Conservation (phyloP, 1,140 invertebrate species). For the Anthonomus grandis region DNA sequence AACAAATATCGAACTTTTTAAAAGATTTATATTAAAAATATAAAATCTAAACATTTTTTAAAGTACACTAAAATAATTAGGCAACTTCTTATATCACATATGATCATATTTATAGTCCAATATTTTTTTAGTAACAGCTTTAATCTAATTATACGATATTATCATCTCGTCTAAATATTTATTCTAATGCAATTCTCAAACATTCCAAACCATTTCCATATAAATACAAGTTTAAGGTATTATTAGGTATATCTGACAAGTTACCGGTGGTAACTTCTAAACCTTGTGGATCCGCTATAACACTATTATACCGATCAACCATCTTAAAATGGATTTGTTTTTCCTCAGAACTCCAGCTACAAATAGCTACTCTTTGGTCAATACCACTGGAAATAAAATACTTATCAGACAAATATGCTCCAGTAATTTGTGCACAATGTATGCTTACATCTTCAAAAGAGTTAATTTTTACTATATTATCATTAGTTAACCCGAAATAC, state of each 20-base stretch:
- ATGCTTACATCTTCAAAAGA: constrained; percentile 14
- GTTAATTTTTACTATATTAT: too few relatives aligned
- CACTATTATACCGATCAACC: constrained; percentile 49
- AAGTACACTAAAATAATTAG: too few relatives aligned
- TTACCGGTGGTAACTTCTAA: constrained; percentile 48
- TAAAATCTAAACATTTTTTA: too few relatives aligned
- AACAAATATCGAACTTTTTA: too few relatives aligned
- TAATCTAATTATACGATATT: too few relatives aligned
- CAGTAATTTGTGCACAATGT: constrained; percentile 68
- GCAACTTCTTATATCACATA: too few relatives aligned
- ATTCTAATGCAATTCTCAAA: constrained; percentile 7
- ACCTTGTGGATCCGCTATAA: constrained; percentile 62
- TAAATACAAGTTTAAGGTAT: too few relatives aligned
- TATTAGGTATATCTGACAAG: constrained; percentile 19
- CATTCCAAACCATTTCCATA: constrained; percentile 40
- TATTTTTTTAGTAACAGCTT: too few relatives aligned
- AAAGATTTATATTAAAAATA: too few relatives aligned
- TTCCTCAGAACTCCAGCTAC: constrained; percentile 44
- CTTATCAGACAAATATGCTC: constrained; percentile 51
- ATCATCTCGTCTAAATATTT: constrained; percentile 1
- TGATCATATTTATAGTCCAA: too few relatives aligned
- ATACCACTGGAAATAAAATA: constrained; percentile 56
- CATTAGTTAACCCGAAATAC: constrained; percentile 20
- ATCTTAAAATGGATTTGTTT: constrained; percentile 43
- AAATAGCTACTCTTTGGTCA: constrained; percentile 59